Base-by-base conservation (phyloP, 2,113 vertebrate species). In the Heterocephalus glaber region DNA sequence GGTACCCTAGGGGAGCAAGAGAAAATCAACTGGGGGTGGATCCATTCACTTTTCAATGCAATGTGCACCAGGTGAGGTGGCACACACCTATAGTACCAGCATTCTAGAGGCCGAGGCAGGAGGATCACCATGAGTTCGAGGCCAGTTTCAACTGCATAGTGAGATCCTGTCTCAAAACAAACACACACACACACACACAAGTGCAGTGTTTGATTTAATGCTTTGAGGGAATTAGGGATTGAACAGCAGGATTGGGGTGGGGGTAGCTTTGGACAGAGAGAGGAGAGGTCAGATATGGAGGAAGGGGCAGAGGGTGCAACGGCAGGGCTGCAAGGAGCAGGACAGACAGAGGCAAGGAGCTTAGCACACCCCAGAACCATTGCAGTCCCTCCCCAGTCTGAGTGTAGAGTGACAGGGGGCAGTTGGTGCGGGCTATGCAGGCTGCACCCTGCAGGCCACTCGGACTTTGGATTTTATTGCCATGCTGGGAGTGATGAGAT, bases 131-230 rank as follows among this genome's bases (percentile, higher is more conserved):
- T 9, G 66, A 70, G 66, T 38, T 22, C 17, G 38, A 70, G 41
- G 24, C 72, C 41, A 26, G 38, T 16, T 38, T 44, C 10, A 26
- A 38, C 70, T 44, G 26, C 70, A 72, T 20, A 41, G 20, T 2
- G 9, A 26, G 24, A 12, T 6, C 24, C 41, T 41, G 41, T 44
- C 24, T 44, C 72, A 47, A 74, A 74, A 44, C 24, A 28, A 26
- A 44, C 22, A 13, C 54, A 16, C 54, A 56, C 54, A 56, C 16
- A 16, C 54, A 56, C 54, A 49, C 47, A 49, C 47, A 66, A 44
- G 56, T n/a, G 26, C 35, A 38, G 0, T 0, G 7, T 49, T 28
- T 16, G 24, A 6, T 26, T 24, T 2, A 17, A 12, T 11, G n/a
- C n/a, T 58, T 61, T 49, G 52, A 47, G 61, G 87, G 68, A 44